Conservation (phyloP, 2,888 invertebrate species). For the Calliscelio sp. region DNA sequence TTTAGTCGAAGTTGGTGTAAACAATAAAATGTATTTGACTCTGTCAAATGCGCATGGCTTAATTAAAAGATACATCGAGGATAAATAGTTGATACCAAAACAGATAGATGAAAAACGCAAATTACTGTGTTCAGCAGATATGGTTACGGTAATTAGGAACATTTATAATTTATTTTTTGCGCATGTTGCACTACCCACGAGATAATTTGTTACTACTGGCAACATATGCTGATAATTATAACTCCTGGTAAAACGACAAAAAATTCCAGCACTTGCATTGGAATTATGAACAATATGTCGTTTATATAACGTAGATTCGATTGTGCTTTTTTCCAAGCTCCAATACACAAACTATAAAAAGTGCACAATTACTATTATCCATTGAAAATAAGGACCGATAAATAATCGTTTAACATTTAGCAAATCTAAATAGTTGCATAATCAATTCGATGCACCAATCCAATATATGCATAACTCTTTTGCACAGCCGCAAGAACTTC, state of each 20-base stretch:
- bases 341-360: too few relatives aligned
- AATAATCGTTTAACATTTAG: too few relatives aligned
- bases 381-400: too few relatives aligned
- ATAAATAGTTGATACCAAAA: slow-evolving; percentile 21
- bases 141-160: slow-evolving; percentile 56
- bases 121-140: slow-evolving; percentile 32
- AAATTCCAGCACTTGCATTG: slow-evolving; percentile 29
- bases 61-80: slow-evolving; percentile 30
- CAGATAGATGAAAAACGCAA: slow-evolving; percentile 32
- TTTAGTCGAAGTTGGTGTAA: too few relatives aligned
- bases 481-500: slow-evolving; percentile 56
- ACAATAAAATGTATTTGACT: too few relatives aligned
- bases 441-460: slow-evolving; percentile 38
- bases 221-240: slow-evolving; percentile 67
- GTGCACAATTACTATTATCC: too few relatives aligned
- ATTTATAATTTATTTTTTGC: slow-evolving; percentile 64
- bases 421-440: too few relatives aligned
- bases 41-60: slow-evolving; percentile 45
- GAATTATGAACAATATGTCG: slow-evolving; percentile 43
- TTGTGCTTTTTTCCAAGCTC: too few relatives aligned
- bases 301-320: too few relatives aligned
- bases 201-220: slow-evolving; percentile 69
- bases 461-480: slow-evolving; percentile 43
- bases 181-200: slow-evolving; percentile 34
- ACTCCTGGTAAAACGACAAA: slow-evolving; percentile 58